Conservation (phyloP, 2,888 invertebrate species). For the Eupithecia dodoneata region DNA sequence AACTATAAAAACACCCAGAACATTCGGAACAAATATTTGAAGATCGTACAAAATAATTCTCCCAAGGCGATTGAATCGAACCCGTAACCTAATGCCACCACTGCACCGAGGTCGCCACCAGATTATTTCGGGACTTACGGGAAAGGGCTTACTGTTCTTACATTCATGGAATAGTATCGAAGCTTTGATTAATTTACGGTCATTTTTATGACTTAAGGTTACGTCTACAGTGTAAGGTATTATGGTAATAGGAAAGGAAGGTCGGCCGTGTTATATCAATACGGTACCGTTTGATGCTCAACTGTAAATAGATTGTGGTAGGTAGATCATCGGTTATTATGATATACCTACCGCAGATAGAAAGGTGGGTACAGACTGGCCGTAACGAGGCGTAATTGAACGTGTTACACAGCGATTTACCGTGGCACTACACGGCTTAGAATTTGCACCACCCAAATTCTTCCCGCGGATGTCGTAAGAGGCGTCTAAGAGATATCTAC, state of each 20-base stretch:
- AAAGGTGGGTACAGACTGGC: not conserved
- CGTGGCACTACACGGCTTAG: no score
- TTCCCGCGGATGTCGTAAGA: no score
- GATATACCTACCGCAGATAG: not conserved
- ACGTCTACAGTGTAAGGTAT: slow-evolving; percentile 11
- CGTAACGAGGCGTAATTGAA: no score
- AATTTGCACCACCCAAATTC: no score
- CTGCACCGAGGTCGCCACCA: no score
- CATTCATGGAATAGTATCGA: slow-evolving; percentile 12
- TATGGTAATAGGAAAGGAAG: slow-evolving; percentile 14
- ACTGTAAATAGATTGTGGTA: slow-evolving; percentile 16
- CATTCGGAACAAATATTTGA: no score
- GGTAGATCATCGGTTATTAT: not conserved
- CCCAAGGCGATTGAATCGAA: no score
- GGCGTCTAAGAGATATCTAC: no score
- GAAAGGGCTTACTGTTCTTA: not conserved
- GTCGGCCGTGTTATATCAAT: slow-evolving; percentile 8
- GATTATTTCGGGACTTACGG: not conserved
- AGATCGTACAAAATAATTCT: no score
- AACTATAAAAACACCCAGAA: no score
- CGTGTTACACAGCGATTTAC: no score
- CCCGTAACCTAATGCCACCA: no score
- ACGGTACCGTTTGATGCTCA: slow-evolving; percentile 18
- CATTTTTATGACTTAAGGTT: slow-evolving; percentile 12
- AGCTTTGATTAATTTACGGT: slow-evolving; percentile 12